A percentile compares a stretch with the other conserved stretches of the same genome.
These are phyloP conservation scores for Tragelaphus scriptus DNA, from an alignment of 2,113 vertebrate species.

Conservation along the genomic window DNA sequence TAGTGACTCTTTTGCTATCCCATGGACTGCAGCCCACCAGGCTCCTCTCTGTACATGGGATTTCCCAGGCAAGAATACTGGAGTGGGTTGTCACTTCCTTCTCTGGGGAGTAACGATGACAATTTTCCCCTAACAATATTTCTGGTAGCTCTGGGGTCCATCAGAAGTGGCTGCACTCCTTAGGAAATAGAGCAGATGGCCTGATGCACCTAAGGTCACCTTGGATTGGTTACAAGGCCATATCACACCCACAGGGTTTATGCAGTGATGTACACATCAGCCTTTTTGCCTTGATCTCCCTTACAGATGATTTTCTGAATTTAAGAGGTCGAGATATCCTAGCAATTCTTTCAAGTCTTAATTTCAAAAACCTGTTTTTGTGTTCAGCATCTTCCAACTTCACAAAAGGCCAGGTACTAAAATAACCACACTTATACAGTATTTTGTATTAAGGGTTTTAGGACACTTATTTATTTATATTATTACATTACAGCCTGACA, in stretches of 20 bases:
- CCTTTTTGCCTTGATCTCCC: neutral
- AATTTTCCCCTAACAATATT: neutral
- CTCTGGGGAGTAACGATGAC: neutral
- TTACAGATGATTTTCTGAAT: neutral
- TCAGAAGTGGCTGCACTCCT: neutral
- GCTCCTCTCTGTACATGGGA: neutral
- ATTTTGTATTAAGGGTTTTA: neutral
- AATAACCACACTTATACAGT: neutral
- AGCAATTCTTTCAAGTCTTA: neutral
- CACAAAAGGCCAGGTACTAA: neutral
- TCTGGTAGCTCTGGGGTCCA: neutral
- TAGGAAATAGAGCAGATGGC: neutral
- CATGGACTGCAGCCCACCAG: neutral
- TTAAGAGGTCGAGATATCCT: neutral
- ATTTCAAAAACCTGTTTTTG: neutral
- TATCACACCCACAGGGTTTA: neutral
- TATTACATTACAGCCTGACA: neutral
- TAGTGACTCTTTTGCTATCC: neutral
- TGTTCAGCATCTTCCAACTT: slow-evolving; percentile 23
- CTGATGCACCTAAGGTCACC: neutral
- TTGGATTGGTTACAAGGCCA: neutral
- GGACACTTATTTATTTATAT: neutral
- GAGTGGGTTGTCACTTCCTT: neutral
- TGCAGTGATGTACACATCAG: neutral
- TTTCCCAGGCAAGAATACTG: neutral